Evolutionary conservation across 2,888 invertebrate genomes (phyloP).

Genomic region (Thalpophila matura): DNA sequence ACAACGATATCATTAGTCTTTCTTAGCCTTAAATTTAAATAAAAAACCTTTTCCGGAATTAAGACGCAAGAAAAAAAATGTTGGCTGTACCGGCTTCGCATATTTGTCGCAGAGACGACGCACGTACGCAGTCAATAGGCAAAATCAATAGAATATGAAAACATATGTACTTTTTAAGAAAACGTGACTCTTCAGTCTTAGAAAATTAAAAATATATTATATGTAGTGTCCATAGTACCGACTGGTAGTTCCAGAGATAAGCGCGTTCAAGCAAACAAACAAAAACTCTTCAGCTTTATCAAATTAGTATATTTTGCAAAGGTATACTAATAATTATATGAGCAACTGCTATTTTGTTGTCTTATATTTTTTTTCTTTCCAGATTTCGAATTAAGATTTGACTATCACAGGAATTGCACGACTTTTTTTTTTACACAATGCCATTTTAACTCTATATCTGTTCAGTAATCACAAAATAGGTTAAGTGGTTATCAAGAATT

Average conservation of each 20-base stretch:
- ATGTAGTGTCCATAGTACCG: no score
- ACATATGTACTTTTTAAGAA: neutral
- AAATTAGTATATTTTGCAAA: no score
- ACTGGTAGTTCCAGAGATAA: no score
- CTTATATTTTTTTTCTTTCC: neutral
- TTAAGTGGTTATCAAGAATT: conserved; percentile 24
- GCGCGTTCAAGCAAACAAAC: no score
- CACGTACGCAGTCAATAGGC: no score
- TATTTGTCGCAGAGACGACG: neutral
- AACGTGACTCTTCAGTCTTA: no score
- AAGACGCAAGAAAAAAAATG: conserved; percentile 3
- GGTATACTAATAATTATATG: no score
- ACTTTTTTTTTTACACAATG: neutral
- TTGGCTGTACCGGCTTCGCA: neutral
- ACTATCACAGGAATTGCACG: neutral
- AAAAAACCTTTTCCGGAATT: conserved; percentile 22
- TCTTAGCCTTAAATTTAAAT: conserved; percentile 9
- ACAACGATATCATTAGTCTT: conserved; percentile 6
- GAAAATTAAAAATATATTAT: no score
- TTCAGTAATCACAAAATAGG: conserved; percentile 18
- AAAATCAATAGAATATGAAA: conserved; percentile 4
- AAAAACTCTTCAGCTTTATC: no score
- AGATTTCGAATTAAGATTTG: neutral
- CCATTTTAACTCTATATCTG: no score
- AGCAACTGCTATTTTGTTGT: no score